Evolutionary conservation across 2,797 vertebrate genomes (phyloP).

Genomic region (Coregonus sp.): DNA sequence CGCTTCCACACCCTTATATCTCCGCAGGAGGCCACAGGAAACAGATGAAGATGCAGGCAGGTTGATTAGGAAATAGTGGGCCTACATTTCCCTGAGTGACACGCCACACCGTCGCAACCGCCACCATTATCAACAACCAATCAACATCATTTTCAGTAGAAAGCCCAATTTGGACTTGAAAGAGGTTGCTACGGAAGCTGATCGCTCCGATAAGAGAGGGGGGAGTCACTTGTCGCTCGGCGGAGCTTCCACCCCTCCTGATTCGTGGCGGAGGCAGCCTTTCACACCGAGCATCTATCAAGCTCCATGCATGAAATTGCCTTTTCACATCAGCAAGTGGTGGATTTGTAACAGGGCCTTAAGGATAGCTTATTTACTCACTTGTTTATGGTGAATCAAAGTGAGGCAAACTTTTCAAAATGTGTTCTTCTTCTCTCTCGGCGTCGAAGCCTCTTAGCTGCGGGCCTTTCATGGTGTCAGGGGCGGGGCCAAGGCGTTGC

Average conservation of each 20-base stretch:
- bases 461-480: constrained; percentile 67
- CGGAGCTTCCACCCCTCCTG: constrained; percentile 45
- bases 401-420: constrained; percentile 64
- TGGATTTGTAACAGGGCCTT: constrained; percentile 60
- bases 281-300: constrained; percentile 57
- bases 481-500: constrained; percentile 64
- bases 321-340: constrained; percentile 56
- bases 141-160: constrained; percentile 60
- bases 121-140: constrained; percentile 70
- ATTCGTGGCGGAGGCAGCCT: constrained; percentile 50
- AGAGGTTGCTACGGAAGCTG: constrained; percentile 50
- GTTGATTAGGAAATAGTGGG: constrained; percentile 62
- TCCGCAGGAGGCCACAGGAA: constrained; percentile 70
- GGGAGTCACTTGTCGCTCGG: constrained; percentile 58
- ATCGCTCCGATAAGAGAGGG: constrained; percentile 46
- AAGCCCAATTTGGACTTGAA: constrained; percentile 62
- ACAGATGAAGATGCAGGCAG: constrained; percentile 71
- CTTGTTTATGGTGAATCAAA: constrained; percentile 73
- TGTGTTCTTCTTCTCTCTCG: constrained; percentile 42
- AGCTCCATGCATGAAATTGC: constrained; percentile 62
- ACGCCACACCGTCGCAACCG: constrained; percentile 26
- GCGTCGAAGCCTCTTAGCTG: constrained; percentile 60
- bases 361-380: constrained; percentile 69
- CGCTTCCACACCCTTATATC: constrained; percentile 57
- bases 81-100: constrained; percentile 50